Evolutionary conservation across 2,888 invertebrate species (phyloP).

Genomic region (Liposcelis brunnea): DNA sequence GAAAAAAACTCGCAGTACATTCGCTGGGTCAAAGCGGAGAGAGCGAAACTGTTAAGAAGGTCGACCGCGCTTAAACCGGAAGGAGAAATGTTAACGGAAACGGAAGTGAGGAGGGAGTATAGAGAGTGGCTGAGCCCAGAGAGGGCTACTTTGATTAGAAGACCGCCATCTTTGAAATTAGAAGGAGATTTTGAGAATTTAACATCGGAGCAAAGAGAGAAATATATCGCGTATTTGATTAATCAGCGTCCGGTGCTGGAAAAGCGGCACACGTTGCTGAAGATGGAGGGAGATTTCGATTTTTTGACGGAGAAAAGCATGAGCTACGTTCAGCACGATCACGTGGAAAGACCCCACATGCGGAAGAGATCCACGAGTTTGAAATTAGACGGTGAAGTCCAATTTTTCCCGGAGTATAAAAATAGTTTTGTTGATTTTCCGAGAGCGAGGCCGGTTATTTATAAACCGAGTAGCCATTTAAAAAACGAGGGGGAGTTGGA

Average conservation of each 20-base stretch:
- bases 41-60: neutral
- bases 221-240: slow-evolving; percentile 30
- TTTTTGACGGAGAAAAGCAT: slow-evolving; percentile 32
- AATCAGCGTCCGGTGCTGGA: slow-evolving; percentile 27
- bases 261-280: slow-evolving; percentile 22
- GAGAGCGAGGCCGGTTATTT: neutral
- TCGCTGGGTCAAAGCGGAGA: neutral
- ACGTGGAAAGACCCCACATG: slow-evolving; percentile 16
- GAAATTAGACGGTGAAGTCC: slow-evolving; percentile 3
- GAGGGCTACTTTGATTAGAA: slow-evolving; percentile 11
- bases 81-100: slow-evolving; percentile 1
- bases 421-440: neutral
- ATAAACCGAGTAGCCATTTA: neutral
- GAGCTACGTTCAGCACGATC: slow-evolving; percentile 25
- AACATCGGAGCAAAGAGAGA: slow-evolving; percentile 30
- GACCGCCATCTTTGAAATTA: slow-evolving; percentile 21
- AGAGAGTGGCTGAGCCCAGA: neutral
- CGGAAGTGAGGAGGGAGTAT: slow-evolving; percentile 2
- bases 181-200: slow-evolving; percentile 22
- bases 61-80: slow-evolving; percentile 4
- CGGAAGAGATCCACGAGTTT: slow-evolving; percentile 3
- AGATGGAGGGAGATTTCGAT: slow-evolving; percentile 32
- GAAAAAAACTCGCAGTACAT: slow-evolving; percentile 11
- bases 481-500: neutral
- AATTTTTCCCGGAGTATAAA: slow-evolving; percentile 1